phyloP scores from a whole-genome alignment of 2,888 invertebrate genomes.

The Halictus quadricinctus region DNA sequence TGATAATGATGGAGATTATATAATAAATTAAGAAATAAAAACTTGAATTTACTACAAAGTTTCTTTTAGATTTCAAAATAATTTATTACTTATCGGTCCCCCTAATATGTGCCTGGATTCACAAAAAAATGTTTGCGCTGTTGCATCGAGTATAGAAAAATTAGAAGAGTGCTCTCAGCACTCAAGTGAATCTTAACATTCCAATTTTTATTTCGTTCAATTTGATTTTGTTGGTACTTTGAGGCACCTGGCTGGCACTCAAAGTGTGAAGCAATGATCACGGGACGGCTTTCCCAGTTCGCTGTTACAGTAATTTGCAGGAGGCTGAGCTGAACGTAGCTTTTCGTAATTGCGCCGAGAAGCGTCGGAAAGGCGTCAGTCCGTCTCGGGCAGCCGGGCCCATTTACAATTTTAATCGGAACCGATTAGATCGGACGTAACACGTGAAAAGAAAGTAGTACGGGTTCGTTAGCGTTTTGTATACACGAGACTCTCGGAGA shows the following conservation, averaged over 20 bases:
- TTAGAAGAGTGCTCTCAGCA: no score
- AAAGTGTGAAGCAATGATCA: neutral
- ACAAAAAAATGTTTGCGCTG: no score
- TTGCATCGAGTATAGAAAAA: no score
- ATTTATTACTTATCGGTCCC: no score
- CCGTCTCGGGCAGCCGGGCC: neutral
- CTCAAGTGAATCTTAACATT: no score
- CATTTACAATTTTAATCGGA: slow-evolving; percentile 43
- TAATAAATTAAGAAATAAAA: no score
- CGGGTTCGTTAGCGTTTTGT: slow-evolving; percentile 25
- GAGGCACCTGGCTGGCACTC: neutral
- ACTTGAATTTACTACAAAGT: no score
- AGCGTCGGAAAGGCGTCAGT: neutral
- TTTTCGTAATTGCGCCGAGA: neutral
- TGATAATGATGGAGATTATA: no score
- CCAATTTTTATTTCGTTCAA: neutral
- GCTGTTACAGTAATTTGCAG: neutral
- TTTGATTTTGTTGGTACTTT: neutral
- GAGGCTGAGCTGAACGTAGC: neutral
- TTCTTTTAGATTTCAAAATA: no score
- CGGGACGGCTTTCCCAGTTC: neutral
- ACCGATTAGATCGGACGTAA: slow-evolving; percentile 34
- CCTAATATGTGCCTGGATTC: no score
- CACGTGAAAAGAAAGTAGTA: slow-evolving; percentile 38
- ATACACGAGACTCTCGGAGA: neutral